These are phyloP conservation scores for Drosophila demipolita DNA, from an alignment of 2,888 invertebrate species.

Conservation along the genomic window DNA sequence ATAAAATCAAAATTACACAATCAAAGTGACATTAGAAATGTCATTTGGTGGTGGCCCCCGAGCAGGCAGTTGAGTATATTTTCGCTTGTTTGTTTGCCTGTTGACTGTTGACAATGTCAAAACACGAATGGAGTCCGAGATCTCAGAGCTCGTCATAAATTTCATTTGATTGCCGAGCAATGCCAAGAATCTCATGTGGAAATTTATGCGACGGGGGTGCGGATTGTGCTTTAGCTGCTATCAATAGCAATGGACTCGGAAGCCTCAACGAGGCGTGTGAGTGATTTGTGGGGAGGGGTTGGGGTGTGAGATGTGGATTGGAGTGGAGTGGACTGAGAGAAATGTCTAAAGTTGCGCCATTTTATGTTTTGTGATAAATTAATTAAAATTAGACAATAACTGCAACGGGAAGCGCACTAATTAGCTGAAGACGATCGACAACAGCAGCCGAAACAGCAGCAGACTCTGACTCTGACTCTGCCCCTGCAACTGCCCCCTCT, in stretches of 20 bases:
- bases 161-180: constrained; percentile 72
- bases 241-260: constrained; percentile 43
- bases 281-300: constrained; percentile 61
- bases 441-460: constrained; percentile 15
- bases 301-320: neutral
- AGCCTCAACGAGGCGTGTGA: constrained; percentile 74
- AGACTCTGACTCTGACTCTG: neutral
- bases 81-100: constrained; percentile 52
- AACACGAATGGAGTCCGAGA: constrained; percentile 53
- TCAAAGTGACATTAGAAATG: constrained; percentile 77
- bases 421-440: constrained; percentile 75
- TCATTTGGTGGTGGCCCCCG: constrained; percentile 50
- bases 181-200: constrained; percentile 70
- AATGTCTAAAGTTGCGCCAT: constrained; percentile 63
- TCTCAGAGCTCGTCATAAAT: constrained; percentile 66
- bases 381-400: constrained; percentile 79
- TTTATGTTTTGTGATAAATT: constrained; percentile 79
- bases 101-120: constrained; percentile 73
- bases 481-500: neutral
- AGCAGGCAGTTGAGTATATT: constrained; percentile 27
- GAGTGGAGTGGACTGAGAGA: constrained; percentile 16
- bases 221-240: constrained; percentile 28
- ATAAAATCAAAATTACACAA: constrained; percentile 75
- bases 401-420: constrained; percentile 73
- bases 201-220: constrained; percentile 62